A percentile compares a stretch with the other conserved stretches of the same genome.
These are phyloP conservation scores for Neopipo cinnamomea DNA, from an alignment of 2,113 vertebrate species.

Conservation along the genomic window DNA sequence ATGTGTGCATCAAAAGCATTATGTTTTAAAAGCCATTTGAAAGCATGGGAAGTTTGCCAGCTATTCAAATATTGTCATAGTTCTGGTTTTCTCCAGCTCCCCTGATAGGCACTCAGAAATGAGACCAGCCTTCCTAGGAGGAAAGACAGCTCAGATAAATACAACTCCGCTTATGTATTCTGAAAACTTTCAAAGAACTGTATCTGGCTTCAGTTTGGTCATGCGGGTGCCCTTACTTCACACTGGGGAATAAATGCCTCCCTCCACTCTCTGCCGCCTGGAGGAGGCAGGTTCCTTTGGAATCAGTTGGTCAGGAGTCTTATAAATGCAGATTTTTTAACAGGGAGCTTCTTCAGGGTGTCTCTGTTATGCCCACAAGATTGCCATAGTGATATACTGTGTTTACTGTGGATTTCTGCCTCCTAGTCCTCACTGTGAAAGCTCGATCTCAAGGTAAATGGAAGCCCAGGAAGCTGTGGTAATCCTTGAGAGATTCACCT, in stretches of 20 bases:
- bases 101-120: background rate
- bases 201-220: background rate
- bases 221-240: background rate
- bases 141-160: background rate
- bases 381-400: background rate
- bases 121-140: background rate
- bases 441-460: background rate
- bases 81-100: slow-evolving; percentile 1
- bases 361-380: background rate
- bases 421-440: background rate
- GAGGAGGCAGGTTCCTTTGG: background rate
- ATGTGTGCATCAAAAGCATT: background rate
- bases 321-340: background rate
- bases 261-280: background rate
- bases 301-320: background rate
- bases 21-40: background rate
- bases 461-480: background rate
- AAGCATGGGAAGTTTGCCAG: slow-evolving; percentile 9
- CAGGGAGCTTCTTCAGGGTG: background rate
- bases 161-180: background rate
- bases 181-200: background rate
- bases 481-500: background rate
- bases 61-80: slow-evolving; percentile 12
- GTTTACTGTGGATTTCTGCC: background rate
- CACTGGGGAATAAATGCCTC: background rate